Conservation (phyloP, 1,140 invertebrate genomes). For the Drosophila prosaltans region DNA sequence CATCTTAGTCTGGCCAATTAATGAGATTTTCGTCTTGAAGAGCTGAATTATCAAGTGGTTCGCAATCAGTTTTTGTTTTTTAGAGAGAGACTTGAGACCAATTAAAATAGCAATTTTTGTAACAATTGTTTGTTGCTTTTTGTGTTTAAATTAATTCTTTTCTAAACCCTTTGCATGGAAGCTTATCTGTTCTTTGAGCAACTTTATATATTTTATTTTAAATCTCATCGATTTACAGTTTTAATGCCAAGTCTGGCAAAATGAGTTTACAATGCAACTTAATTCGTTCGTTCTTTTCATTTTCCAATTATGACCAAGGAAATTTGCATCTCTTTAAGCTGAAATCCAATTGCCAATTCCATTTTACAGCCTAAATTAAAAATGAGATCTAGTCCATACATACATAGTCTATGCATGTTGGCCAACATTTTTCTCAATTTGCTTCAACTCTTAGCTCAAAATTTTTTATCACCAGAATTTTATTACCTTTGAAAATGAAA, state of each 20-base stretch:
- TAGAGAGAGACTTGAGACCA: background rate
- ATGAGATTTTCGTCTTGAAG: slow-evolving; percentile 40
- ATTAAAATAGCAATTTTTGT: background rate
- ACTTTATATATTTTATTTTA: too few relatives aligned
- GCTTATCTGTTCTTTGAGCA: too few relatives aligned
- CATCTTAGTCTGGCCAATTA: slow-evolving; percentile 42
- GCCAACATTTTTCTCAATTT: slow-evolving; percentile 3
- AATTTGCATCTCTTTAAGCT: background rate
- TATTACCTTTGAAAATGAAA: background rate
- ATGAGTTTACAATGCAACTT: too few relatives aligned
- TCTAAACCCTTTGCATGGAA: too few relatives aligned
- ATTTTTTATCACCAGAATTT: slow-evolving; percentile 1
- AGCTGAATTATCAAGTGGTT: background rate
- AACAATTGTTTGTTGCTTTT: background rate
- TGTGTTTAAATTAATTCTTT: too few relatives aligned
- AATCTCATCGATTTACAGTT: too few relatives aligned
- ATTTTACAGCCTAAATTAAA: background rate
- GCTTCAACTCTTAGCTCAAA: background rate
- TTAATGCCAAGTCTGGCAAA: too few relatives aligned
- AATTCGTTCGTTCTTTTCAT: too few relatives aligned
- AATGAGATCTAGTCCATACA: background rate
- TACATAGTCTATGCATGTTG: background rate
- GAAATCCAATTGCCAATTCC: background rate
- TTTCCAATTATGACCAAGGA: too few relatives aligned
- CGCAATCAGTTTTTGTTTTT: background rate